A percentile compares a stretch with the other conserved stretches of the same genome.
Conservation (phyloP, 30 jellyfish, hydroid and myxozoan species). For the Hydractinia echinata region DNA sequence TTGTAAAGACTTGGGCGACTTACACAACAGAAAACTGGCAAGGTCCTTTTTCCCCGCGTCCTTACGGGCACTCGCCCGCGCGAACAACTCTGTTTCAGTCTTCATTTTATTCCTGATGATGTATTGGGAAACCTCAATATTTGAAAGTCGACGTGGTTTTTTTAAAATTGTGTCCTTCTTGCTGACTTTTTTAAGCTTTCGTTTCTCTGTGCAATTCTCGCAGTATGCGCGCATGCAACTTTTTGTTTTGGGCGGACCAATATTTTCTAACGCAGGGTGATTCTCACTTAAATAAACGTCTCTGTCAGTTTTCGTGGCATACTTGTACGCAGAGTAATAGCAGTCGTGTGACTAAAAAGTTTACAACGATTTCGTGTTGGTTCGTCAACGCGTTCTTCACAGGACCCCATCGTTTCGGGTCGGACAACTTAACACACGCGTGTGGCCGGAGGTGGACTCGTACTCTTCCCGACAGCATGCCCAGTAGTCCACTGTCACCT, state of each 20-base stretch:
- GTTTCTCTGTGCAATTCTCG: neutral
- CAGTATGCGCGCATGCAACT: slow-evolving; percentile 27
- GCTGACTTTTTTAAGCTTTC: neutral
- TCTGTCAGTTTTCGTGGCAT: slow-evolving; percentile 22
- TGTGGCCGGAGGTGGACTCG: neutral
- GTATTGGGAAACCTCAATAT: slow-evolving; percentile 22
- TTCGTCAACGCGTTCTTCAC: neutral
- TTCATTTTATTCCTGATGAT: slow-evolving; percentile 2
- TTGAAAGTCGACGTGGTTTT: slow-evolving; percentile 19
- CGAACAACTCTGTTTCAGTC: slow-evolving; percentile 23
- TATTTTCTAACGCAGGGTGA: slow-evolving; percentile 39
- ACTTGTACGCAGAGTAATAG: slow-evolving; percentile 42
- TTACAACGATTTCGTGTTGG: neutral
- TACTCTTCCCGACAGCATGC: too few relatives aligned
- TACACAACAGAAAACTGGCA: slow-evolving; percentile 26
- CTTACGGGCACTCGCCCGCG: slow-evolving; percentile 40
- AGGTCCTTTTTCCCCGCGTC: slow-evolving; percentile 35
- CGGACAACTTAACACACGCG: neutral
- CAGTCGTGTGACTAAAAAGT: neutral
- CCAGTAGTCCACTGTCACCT: too few relatives aligned
- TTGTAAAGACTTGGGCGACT: neutral
- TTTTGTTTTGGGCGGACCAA: slow-evolving; percentile 42
- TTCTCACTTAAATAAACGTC: slow-evolving; percentile 22
- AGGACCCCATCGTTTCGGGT: neutral
- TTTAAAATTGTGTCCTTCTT: neutral